phyloP scores from a whole-genome alignment of 2,113 vertebrate species.

The Pomatostomus ruficeps region DNA sequence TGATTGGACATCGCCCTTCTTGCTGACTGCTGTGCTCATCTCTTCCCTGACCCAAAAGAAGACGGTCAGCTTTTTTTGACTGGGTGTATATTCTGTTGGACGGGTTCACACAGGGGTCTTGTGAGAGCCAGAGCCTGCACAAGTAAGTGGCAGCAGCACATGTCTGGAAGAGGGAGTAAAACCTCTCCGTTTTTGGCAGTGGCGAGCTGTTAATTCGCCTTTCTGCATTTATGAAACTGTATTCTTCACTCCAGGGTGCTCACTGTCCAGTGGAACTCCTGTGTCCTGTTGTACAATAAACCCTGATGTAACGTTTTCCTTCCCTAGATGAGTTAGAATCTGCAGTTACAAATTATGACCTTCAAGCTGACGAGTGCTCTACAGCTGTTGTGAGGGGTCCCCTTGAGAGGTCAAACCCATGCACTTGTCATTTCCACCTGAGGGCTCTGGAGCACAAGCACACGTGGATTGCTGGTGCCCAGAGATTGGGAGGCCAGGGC shows the following conservation, averaged over 20 bases:
- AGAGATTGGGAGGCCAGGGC: not conserved
- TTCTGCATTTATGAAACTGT: not conserved
- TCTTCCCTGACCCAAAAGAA: not conserved
- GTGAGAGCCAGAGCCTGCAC: not conserved
- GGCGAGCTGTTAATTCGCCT: not conserved
- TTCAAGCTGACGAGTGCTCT: not conserved
- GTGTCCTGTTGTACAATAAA: not conserved
- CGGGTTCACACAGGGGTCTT: not conserved
- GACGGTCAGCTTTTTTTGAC: not conserved
- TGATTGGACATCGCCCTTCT: not conserved
- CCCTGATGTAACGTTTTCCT: not conserved
- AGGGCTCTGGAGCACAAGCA: not conserved
- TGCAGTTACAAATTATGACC: not conserved
- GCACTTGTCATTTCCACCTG: not conserved
- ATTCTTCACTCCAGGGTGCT: not conserved
- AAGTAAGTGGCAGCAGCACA: constrained; percentile 37
- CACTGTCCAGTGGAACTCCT: not conserved
- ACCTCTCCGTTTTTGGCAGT: constrained; percentile 41
- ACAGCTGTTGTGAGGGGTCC: not conserved
- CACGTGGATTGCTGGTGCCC: not conserved
- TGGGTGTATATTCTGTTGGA: not conserved
- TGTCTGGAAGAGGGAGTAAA: constrained; percentile 21
- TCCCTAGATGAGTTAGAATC: not conserved
- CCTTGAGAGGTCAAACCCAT: not conserved
- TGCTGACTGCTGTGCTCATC: not conserved